phyloP scores from a whole-genome alignment of 1,140 invertebrate species.

The Platyscapa corneri region DNA sequence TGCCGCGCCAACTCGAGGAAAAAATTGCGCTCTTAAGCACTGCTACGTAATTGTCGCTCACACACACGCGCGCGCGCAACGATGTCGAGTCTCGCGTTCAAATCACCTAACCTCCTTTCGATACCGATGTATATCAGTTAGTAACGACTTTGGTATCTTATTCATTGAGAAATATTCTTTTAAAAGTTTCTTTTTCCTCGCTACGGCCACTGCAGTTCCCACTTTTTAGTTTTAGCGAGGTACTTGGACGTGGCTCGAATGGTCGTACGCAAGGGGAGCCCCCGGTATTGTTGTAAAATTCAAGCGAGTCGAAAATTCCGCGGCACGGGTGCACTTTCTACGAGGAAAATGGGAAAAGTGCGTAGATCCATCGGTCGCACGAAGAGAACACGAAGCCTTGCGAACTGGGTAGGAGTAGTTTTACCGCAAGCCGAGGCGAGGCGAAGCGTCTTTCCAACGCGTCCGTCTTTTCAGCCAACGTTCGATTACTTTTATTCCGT shows the following conservation, averaged over 20 bases:
- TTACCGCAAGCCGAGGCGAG: background rate
- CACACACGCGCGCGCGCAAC: too few species aligned
- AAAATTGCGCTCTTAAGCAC: background rate
- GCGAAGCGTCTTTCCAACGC: too few species aligned
- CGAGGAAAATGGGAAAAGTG: background rate
- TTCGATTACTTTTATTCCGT: background rate
- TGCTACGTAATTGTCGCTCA: background rate
- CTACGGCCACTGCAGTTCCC: background rate
- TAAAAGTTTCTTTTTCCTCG: background rate
- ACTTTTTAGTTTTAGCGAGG: background rate
- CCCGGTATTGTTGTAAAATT: too few species aligned
- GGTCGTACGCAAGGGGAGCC: too few species aligned
- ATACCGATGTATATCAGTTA: background rate
- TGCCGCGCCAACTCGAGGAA: background rate
- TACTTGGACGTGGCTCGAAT: too few species aligned
- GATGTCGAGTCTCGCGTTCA: background rate
- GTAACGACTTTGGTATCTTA: background rate
- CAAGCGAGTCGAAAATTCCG: too few species aligned
- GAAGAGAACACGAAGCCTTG: background rate
- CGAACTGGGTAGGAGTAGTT: too few species aligned
- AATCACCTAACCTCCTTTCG: conserved; percentile 13
- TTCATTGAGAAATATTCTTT: background rate
- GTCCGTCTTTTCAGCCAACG: background rate
- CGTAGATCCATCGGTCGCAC: background rate
- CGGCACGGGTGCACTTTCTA: background rate